phyloP scores from a whole-genome alignment of 2,113 vertebrate species.

The Dipodomys merriami region DNA sequence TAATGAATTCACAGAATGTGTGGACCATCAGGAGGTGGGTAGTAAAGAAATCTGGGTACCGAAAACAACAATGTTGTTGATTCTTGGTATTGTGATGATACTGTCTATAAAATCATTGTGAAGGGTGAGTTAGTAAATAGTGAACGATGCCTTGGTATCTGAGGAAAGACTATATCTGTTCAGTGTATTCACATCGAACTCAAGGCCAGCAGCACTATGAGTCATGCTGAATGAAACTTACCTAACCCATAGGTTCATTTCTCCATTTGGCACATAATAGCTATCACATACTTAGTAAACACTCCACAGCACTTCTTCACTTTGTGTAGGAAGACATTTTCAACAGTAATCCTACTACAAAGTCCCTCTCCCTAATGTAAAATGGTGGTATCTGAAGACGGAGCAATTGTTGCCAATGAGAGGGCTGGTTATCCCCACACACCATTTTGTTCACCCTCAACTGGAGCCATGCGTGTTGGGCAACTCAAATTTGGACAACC shows the following conservation, averaged over 20 bases:
- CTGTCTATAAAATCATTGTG: not conserved
- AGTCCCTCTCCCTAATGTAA: not conserved
- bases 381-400: not conserved
- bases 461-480: not conserved
- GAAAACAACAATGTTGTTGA: not conserved
- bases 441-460: not conserved
- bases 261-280: not conserved
- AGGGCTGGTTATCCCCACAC: not conserved
- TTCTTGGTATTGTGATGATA: not conserved
- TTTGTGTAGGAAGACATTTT: not conserved
- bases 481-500: not conserved
- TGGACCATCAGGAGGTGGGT: accelerated
- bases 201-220: not conserved
- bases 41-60: not conserved
- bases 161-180: not conserved
- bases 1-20: not conserved
- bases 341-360: not conserved
- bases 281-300: not conserved
- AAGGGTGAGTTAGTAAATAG: not conserved
- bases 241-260: not conserved
- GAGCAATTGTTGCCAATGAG: not conserved
- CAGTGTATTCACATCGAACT: not conserved
- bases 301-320: not conserved
- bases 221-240: not conserved
- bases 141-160: not conserved